Base-by-base conservation (phyloP, 2,888 invertebrate species). In the Cistogaster globosa region DNA sequence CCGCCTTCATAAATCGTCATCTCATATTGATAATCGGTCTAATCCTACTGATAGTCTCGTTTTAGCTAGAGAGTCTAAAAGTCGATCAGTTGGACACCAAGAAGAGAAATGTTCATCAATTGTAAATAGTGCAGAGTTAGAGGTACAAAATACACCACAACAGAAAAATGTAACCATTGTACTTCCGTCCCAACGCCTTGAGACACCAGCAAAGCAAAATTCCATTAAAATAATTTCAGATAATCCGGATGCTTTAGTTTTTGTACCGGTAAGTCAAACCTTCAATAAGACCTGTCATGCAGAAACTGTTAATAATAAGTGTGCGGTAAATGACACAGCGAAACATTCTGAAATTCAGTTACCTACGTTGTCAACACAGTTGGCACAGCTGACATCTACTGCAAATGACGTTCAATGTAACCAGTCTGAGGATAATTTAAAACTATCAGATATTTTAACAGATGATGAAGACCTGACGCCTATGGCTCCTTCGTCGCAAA, bases 381-480 rank as follows among this genome's bases (percentile, higher is more conserved):
- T 32, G 8, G 26, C 2, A 8, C 51, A 38, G 18, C 16, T 32
- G 5, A 45, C n/a, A 12, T 0, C 45, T 63, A 11, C n/a, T 71
- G n/a, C 9, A 0, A 36, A 22, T 22, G 38, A 38, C 0, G 22
- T 38, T 9, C 22, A 57, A 55, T n/a, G 4, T 1, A n/a, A 26
- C 3, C 53, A 67, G 3, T n/a, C 7, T 3, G 67, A 75, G 20
- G 86, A 86, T 42, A 53, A 80, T 26, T 26, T 85, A 12, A 80
- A 74, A 53, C 48, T 85, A 22, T 53, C 67, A 7, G 83, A 87
- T 32, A 85, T 87, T 22, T 63, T 88, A 14, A 88, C 87, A 0
- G 88, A 88, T 1, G 88, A 87, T 58, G 88, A 88, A 12, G 86
- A 86, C 20, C 75, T 71, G 0, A 22, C 16, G 0, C 22, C 26